Evolutionary conservation across 2,113 vertebrate species (phyloP).

Genomic region (Sceloporus tristichus): DNA sequence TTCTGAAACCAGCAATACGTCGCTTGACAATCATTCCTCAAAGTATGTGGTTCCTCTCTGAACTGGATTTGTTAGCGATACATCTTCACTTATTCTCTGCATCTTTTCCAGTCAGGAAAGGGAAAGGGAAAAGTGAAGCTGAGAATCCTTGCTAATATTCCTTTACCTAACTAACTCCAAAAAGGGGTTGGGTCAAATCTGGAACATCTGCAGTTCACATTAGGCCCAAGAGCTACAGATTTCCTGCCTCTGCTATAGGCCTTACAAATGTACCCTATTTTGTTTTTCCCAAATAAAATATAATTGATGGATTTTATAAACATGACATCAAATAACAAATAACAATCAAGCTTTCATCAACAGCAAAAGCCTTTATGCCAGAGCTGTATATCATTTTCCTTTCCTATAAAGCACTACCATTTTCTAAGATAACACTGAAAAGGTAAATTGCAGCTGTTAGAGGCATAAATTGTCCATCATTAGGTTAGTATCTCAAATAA

Average conservation of each 20-base stretch:
- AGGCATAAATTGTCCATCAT: constrained; percentile 45
- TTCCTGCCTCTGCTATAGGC: not conserved
- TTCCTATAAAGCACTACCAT: constrained; percentile 22
- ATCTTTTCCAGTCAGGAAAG: not conserved
- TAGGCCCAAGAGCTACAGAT: not conserved
- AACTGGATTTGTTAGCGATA: not conserved
- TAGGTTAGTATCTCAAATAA: constrained; percentile 60
- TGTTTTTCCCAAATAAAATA: constrained; percentile 35
- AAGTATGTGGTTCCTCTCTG: too few species aligned
- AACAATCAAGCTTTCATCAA: not conserved
- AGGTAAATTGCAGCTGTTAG: constrained; percentile 43
- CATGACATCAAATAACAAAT: not conserved
- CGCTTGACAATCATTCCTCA: too few species aligned
- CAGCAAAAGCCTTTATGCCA: constrained; percentile 16
- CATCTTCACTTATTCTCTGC: not conserved
- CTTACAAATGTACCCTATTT: not conserved
- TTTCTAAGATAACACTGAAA: constrained; percentile 50
- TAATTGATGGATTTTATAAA: not conserved
- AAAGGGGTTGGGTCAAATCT: not conserved
- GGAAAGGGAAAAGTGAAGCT: not conserved
- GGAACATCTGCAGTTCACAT: too few species aligned
- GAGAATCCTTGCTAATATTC: not conserved
- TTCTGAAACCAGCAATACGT: not conserved
- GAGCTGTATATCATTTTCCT: constrained; percentile 16
- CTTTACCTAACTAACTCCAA: too few species aligned